Percentiles rank a stretch among this genome's conserved stretches.
phyloP scores from a whole-genome alignment of 2,113 vertebrate genomes.

The Todiramphus chloris region DNA sequence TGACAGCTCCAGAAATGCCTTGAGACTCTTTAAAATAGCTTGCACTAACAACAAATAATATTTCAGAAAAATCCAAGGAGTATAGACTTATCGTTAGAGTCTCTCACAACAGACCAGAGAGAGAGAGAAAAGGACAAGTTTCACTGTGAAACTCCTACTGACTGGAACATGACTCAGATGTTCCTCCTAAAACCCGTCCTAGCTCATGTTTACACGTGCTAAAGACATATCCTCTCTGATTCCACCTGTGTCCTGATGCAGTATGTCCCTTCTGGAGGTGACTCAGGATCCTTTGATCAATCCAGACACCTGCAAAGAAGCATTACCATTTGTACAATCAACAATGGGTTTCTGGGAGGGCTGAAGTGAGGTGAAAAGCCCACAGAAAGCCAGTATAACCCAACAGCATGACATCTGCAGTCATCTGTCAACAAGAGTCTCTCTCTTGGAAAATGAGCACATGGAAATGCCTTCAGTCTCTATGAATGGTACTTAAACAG shows the following conservation, averaged over 20 bases:
- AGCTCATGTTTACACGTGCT: not conserved
- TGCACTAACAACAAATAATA: not conserved
- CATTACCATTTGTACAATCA: not conserved
- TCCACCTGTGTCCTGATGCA: conserved; percentile 16
- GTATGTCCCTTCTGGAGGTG: not conserved
- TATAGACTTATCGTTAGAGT: not conserved
- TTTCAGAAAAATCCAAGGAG: not conserved
- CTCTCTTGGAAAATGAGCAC: not conserved
- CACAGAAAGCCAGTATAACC: not conserved
- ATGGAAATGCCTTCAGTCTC: conserved; percentile 28
- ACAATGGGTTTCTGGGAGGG: not conserved
- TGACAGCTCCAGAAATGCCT: not conserved
- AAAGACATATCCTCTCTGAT: conserved; percentile 16
- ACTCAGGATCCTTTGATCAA: not conserved
- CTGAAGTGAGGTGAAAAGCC: not conserved
- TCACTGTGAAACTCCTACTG: not conserved
- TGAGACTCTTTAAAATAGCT: not conserved
- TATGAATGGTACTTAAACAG: conserved; percentile 4
- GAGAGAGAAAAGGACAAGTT: not conserved
- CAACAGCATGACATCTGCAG: not conserved
- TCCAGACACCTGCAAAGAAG: not conserved
- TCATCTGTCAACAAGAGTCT: not conserved
- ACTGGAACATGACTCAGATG: not conserved
- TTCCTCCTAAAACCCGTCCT: not conserved
- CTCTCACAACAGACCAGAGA: not conserved